Evolutionary conservation across 2,113 vertebrate species (phyloP).

Genomic region (Agapornis roseicollis): DNA sequence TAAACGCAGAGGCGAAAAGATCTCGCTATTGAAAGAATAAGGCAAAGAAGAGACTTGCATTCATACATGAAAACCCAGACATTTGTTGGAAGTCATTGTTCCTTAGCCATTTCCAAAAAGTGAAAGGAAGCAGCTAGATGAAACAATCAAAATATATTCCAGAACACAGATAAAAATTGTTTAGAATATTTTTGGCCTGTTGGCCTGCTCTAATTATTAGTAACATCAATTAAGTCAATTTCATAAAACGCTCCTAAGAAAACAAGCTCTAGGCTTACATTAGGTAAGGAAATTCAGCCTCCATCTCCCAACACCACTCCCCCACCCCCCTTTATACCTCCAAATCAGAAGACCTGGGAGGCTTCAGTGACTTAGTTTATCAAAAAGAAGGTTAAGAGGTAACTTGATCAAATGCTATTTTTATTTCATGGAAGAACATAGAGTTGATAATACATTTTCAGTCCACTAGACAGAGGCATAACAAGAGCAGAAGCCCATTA

Average conservation of each 20-base stretch:
- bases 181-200: not conserved
- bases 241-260: slow-evolving; percentile 6
- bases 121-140: slow-evolving; percentile 48
- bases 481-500: not conserved
- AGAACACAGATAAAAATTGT: not conserved
- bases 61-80: slow-evolving; percentile 45
- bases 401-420: slow-evolving; percentile 4
- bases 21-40: slow-evolving; percentile 9
- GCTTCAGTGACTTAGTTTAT: not conserved
- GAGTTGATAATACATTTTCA: not conserved
- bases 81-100: slow-evolving; percentile 54
- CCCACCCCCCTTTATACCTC: not conserved
- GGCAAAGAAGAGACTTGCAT: slow-evolving; percentile 41
- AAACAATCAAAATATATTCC: not conserved
- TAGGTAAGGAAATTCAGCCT: not conserved
- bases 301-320: no score
- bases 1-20: slow-evolving; percentile 50
- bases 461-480: not conserved
- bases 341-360: not conserved
- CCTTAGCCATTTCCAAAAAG: slow-evolving; percentile 32
- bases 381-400: slow-evolving; percentile 15
- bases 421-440: not conserved
- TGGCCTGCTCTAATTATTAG: not conserved
- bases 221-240: slow-evolving; percentile 6
- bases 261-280: not conserved